Evolutionary conservation across 2,888 invertebrate species (phyloP).

Genomic region (Sarcophaga variegata): DNA sequence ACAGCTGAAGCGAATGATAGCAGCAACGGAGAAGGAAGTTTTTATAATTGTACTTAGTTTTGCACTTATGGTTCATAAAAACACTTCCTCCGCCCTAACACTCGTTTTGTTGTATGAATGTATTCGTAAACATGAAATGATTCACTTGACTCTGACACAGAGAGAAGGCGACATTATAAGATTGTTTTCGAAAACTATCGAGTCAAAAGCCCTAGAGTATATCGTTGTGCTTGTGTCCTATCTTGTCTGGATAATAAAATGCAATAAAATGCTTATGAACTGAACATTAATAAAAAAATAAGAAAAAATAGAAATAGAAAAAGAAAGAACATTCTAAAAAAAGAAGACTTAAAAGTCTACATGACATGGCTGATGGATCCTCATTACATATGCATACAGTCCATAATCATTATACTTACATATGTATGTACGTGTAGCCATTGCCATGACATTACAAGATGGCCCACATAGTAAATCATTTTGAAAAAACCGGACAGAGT

Average conservation of each 20-base stretch:
- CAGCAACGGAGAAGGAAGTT: neutral
- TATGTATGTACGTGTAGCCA: neutral
- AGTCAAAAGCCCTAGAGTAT: constrained; percentile 62
- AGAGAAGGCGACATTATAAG: constrained; percentile 19
- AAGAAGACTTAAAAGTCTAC: constrained; percentile 3
- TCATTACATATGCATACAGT: neutral
- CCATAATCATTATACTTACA: too few species aligned
- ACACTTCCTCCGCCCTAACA: neutral
- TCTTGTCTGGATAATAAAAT: constrained; percentile 47
- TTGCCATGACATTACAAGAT: neutral
- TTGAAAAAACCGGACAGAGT: neutral
- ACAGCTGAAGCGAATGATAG: neutral
- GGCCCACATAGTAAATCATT: neutral
- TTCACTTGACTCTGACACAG: neutral
- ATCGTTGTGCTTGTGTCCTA: constrained; percentile 49
- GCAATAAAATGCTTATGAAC: constrained; percentile 44
- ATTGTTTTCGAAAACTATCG: constrained; percentile 47
- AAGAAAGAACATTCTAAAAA: too few species aligned
- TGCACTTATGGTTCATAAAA: neutral
- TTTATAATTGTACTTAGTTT: neutral
- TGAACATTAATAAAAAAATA: constrained; percentile 40
- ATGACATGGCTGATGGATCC: neutral
- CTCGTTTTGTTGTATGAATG: neutral
- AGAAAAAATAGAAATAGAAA: neutral
- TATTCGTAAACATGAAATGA: constrained; percentile 31